Base-by-base conservation (phyloP, 2,888 invertebrate genomes). In the Patella caerulea region DNA sequence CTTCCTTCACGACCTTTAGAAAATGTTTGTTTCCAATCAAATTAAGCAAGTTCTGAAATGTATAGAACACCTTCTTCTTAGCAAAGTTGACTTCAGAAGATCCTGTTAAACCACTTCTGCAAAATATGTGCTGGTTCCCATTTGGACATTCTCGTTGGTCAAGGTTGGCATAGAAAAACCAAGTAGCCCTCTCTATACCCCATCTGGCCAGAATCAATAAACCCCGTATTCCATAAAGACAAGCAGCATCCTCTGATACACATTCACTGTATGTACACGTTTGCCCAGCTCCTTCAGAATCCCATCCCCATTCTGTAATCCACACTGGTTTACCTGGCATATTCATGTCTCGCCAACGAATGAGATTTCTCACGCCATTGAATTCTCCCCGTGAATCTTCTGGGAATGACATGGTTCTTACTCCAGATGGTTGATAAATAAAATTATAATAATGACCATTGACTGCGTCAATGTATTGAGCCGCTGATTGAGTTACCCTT, bases 281-380 rank as follows among this genome's bases (percentile, higher is more conserved):
- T 71, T 87, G 85, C 3, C 82, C 81, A 1, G 74, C 83, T 0
- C 85, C 85, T 14, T 82, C 73, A 4, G 83, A 79, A 79, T 87
- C 87, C 87, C 87, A 87, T 2, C 87, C 87, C 86, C 86, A 87
- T 76, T 87, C 87, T 9, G 87, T 87, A 34, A 87, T 81, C 87
- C 87, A 87, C 24, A 87, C 74, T 0, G 84, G 83, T 15, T 83
- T 84, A n/a, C 53, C 55, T 0, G 86, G 85, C 17, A 78, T 81
- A 78, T 87, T 87, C 3, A 76, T 73, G 72, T 86, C 82, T 29
- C 86, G 80, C 87, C 87, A 87, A 54, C 85, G 78, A 15, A 83
- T 72, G 17, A 87, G 76, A 56, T 85, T 85, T 34, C 82, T 77
- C 12, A 86, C 76, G 71, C 83, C 83, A 45, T 84, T 83, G 75